phyloP scores from a whole-genome alignment of 2,888 invertebrate genomes.

The Nysson spinosus region DNA sequence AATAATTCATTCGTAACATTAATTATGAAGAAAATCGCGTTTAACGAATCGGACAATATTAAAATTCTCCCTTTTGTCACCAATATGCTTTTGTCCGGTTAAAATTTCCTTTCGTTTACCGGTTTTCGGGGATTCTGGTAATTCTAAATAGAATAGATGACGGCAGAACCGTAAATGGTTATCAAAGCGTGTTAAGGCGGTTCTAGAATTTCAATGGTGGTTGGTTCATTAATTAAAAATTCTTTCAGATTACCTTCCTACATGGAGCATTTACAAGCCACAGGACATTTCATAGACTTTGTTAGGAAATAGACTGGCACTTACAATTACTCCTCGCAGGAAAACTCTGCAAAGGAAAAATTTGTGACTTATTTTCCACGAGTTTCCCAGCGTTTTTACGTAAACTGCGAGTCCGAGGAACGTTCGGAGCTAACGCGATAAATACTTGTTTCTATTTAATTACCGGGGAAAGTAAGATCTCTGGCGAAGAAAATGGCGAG shows the following conservation, averaged over 20 bases:
- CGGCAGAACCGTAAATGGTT: constrained; percentile 45
- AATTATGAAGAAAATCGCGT: too few relatives aligned
- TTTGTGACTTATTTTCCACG: constrained; percentile 16
- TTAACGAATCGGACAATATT: too few relatives aligned
- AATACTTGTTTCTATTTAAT: constrained; percentile 18
- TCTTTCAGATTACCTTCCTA: constrained; percentile 53
- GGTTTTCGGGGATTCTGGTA: constrained; percentile 29
- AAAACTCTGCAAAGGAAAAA: constrained; percentile 13
- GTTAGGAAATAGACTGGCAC: constrained; percentile 15
- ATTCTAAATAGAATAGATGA: constrained; percentile 41
- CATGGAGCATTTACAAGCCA: constrained; percentile 15
- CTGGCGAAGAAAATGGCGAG: too few relatives aligned
- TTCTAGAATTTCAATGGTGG: constrained; percentile 34
- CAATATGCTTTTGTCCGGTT: constrained; percentile 6
- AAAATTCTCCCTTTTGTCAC: constrained; percentile 17
- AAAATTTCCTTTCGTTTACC: constrained; percentile 20
- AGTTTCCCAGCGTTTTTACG: constrained; percentile 16
- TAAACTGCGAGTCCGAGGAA: constrained; percentile 1
- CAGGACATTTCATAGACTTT: constrained; percentile 25
- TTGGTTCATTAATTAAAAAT: constrained; percentile 60
- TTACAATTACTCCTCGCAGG: constrained; percentile 18
- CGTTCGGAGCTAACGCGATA: neutral
- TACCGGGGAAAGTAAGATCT: too few relatives aligned
- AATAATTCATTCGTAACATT: too few relatives aligned
- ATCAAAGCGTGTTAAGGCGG: constrained; percentile 44